These are phyloP conservation scores for Ceuthmochares aereus DNA, from an alignment of 2,113 vertebrate genomes.

Conservation along the genomic window DNA sequence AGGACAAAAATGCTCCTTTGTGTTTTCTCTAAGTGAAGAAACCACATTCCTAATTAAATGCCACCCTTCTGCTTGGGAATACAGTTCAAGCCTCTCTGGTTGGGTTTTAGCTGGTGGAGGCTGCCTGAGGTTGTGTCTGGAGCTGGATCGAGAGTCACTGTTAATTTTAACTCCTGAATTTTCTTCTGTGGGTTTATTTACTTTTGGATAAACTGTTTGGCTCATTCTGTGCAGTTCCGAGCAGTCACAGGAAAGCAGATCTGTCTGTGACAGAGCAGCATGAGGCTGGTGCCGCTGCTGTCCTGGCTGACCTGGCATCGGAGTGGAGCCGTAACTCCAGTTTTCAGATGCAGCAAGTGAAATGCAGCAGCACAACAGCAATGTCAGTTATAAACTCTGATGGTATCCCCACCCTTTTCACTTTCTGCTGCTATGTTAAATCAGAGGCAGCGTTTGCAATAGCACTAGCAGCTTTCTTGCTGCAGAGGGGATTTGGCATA, in stretches of 20 bases:
- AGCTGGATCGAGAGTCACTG: background rate
- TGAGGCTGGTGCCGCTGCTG: background rate
- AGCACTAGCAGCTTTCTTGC: background rate
- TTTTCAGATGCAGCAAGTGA: background rate
- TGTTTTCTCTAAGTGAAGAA: background rate
- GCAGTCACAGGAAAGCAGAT: background rate
- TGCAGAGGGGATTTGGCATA: background rate
- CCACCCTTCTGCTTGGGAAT: background rate
- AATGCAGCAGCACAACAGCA: background rate
- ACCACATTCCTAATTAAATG: background rate
- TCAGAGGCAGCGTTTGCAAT: background rate
- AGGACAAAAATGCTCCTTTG: background rate
- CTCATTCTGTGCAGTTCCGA: background rate
- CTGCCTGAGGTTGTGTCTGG: background rate
- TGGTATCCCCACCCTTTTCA: background rate
- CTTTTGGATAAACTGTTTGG: background rate
- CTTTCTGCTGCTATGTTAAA: background rate
- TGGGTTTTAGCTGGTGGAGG: background rate
- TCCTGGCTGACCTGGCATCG: background rate
- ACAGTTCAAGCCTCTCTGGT: fast-evolving
- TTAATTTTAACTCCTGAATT: background rate
- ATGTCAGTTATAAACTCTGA: background rate
- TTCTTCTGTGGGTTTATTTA: background rate
- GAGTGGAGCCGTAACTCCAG: background rate
- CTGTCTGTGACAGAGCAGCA: background rate